These are phyloP conservation scores for Mallotus villosus DNA, from an alignment of 2,797 vertebrate genomes.

Conservation along the genomic window DNA sequence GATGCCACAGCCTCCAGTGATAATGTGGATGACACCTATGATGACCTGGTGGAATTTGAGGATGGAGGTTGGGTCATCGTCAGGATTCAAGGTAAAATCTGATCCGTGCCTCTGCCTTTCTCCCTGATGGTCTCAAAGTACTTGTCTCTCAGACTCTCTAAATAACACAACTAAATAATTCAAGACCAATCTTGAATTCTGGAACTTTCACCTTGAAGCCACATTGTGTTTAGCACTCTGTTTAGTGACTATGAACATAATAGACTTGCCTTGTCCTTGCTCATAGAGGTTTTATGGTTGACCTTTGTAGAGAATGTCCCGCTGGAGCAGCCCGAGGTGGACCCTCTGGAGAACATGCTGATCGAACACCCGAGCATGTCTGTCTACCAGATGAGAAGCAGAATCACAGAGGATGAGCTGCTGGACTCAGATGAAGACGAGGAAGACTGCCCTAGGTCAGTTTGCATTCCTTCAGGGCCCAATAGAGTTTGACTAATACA, in stretches of 20 bases:
- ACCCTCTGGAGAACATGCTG: slow-evolving; percentile 75
- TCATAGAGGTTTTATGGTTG: neutral
- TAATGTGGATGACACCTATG: slow-evolving; percentile 24
- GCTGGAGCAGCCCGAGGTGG: slow-evolving; percentile 40
- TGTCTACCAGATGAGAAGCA: slow-evolving; percentile 67
- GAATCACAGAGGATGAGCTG: slow-evolving; percentile 52
- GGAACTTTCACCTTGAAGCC: no score
- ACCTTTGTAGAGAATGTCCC: slow-evolving; percentile 49
- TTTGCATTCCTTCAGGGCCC: neutral
- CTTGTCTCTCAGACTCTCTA: neutral
- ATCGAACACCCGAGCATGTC: slow-evolving; percentile 81
- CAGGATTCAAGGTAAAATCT: slow-evolving; percentile 65
- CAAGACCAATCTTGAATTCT: no score
- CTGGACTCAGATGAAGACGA: slow-evolving; percentile 58
- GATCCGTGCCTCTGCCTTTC: neutral
- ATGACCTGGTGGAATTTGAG: slow-evolving; percentile 68
- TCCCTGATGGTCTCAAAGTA: neutral
- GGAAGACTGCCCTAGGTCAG: slow-evolving; percentile 60
- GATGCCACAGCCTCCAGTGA: slow-evolving; percentile 4
- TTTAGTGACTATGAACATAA: neutral
- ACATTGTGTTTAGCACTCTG: neutral
- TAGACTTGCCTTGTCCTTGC: neutral
- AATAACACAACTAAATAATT: no score
- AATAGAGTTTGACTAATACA: neutral
- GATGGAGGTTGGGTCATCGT: slow-evolving; percentile 79